Base-by-base conservation (phyloP, 2,113 vertebrate species). In the Fukomys damarensis region DNA sequence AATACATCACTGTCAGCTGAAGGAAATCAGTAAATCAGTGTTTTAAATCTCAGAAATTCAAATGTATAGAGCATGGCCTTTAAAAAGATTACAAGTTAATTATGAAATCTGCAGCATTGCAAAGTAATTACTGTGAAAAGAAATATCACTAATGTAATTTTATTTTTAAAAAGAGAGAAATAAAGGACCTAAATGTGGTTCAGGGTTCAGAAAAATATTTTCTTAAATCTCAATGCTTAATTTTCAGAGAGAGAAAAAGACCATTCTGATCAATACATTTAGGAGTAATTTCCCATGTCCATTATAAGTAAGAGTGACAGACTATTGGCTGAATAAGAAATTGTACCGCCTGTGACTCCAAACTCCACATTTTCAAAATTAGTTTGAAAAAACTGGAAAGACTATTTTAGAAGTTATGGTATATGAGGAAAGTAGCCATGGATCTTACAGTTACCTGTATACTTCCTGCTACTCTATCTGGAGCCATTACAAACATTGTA, bases 401-500 rank as follows among this genome's bases (percentile, higher is more conserved):
- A 84, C 92, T 94, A 70, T 89, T 94, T 95, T 84, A 68, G 49
- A 95, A 92, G 17, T 92, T 97, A 89, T 59, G 35, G 74, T 77
- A 70, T 19, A 85, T 77, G 43, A 90, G 85, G 88, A 92, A 97
- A 93, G 72, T 68, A 13, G 24, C 79, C 26, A 1, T 28, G 70
- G 9, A 93, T 96, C 66, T 85, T 91, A 35, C 26, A 84, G 76
- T 43, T 95, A 28, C 59, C 74, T 83, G 76, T 54, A 81, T 93
- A 8, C 3, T 80, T 82, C 93, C 95, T 30, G 1, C 22, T 30
- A 1, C 54, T 97, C 19, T 59, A 3, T 95, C 92, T 97, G 49
- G 95, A 96, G 80, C 28, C 54, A 74, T 97, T 91, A 90, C 59
- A 96, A n/a, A 66, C 96, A 96, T 93, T 91, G 16, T 94, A 93